These are phyloP conservation scores for Dicycla oo DNA, from an alignment of 2,888 invertebrate genomes.

Conservation along the genomic window DNA sequence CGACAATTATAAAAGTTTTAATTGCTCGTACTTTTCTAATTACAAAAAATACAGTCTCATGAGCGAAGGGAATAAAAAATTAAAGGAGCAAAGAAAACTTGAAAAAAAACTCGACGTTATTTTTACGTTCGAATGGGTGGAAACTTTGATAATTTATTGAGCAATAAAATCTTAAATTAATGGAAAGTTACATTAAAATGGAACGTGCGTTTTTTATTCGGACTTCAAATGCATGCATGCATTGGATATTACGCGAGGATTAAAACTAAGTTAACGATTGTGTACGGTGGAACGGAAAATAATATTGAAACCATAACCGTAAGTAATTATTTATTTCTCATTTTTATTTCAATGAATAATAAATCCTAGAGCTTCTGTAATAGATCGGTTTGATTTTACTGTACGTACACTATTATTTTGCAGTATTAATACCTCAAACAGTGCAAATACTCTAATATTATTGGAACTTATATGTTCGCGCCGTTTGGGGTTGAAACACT, in stretches of 20 bases:
- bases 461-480: no score
- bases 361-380: constrained; percentile 18
- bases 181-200: constrained; percentile 56
- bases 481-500: no score
- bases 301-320: constrained; percentile 35
- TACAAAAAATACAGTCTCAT: constrained; percentile 88
- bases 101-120: constrained; percentile 63
- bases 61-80: constrained; percentile 80
- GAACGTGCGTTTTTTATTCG: constrained; percentile 42
- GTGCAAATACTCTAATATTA: no score
- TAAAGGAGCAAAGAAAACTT: constrained; percentile 69
- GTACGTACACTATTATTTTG: constrained; percentile 6
- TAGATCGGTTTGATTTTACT: not conserved
- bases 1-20: constrained; percentile 90
- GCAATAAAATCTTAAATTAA: constrained; percentile 69
- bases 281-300: constrained; percentile 24
- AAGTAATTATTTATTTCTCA: constrained; percentile 33
- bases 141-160: constrained; percentile 71
- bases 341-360: constrained; percentile 48
- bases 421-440: not conserved
- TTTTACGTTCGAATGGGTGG: constrained; percentile 68
- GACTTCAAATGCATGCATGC: constrained; percentile 49
- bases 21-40: constrained; percentile 89
- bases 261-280: constrained; percentile 42
- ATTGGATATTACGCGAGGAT: constrained; percentile 43